Conservation (phyloP, 2,888 invertebrate genomes). For the Dugesia japonica region DNA sequence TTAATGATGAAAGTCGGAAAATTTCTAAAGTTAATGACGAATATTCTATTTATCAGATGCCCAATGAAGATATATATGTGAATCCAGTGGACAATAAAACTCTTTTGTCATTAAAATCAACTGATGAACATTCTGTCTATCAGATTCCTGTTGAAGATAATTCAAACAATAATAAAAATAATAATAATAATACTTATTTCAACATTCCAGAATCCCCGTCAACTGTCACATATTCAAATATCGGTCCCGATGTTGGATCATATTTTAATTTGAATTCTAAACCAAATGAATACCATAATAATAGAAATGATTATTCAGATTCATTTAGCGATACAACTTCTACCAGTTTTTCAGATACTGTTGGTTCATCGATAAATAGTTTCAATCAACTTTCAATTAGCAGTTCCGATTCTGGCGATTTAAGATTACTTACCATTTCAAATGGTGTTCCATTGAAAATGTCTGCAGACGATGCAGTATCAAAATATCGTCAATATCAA, state of each 20-base stretch:
- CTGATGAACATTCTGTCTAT: constrained; percentile 8
- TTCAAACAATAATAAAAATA: no score
- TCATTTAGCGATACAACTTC: constrained; percentile 14
- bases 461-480: not conserved
- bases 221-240: not conserved
- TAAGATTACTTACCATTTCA: not conserved
- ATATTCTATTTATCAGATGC: not conserved
- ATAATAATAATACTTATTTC: not conserved
- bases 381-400: not conserved
- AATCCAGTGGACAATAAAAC: not conserved
- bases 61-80: not conserved
- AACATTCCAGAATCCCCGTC: not conserved
- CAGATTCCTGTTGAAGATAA: not conserved
- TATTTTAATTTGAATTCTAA: not conserved
- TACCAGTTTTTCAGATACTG: not conserved
- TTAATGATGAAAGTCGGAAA: not conserved
- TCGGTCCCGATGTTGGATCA: not conserved
- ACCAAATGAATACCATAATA: not conserved
- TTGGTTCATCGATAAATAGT: not conserved
- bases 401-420: not conserved
- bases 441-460: not conserved
- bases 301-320: not conserved
- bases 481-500: not conserved
- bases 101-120: not conserved
- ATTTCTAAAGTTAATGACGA: not conserved